phyloP scores from a whole-genome alignment of 64 coral and sea anemone species.

The Cladopsammia gracilis region DNA sequence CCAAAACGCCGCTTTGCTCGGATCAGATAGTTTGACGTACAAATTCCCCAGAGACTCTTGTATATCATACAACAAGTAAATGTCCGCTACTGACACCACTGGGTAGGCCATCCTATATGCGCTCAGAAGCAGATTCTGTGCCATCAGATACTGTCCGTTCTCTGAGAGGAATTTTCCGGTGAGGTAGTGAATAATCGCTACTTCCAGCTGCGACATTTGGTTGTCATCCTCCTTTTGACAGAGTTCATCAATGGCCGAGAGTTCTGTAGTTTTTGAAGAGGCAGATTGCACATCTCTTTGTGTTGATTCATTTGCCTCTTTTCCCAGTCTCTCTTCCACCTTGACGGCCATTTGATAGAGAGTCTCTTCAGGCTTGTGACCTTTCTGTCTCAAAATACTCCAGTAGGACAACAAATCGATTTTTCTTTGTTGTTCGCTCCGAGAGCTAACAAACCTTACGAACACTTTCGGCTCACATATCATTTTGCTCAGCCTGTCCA shows the following conservation, averaged over 20 bases:
- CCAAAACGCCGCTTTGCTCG: conserved; percentile 80
- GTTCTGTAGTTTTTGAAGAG: conserved; percentile 7
- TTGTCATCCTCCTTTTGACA: conserved; percentile 63
- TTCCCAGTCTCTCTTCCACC: conserved; percentile 31
- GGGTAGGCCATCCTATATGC: conserved; percentile 86
- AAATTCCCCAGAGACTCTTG: conserved; percentile 86
- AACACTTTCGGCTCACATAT: conserved; percentile 67
- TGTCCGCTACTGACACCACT: conserved; percentile 74
- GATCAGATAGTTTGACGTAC: conserved; percentile 57
- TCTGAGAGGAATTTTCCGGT: conserved; percentile 72
- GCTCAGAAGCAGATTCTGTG: conserved; percentile 66
- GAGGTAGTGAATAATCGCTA: conserved; percentile 66
- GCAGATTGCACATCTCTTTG: conserved; percentile 11
- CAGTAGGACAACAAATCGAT: conserved; percentile 78
- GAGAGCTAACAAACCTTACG: conserved; percentile 29
- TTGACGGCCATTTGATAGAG: conserved; percentile 69
- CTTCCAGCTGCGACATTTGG: conserved; percentile 66
- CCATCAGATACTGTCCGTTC: conserved; percentile 54
- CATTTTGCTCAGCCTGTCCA: conserved; percentile 60
- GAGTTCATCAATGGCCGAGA: conserved; percentile 45
- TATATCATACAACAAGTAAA: conserved; percentile 72
- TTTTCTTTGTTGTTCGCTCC: conserved; percentile 54
- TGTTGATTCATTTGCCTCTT: background rate
- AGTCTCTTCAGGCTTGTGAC: conserved; percentile 50
- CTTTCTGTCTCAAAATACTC: conserved; percentile 48